Evolutionary conservation across 1,140 invertebrate species (phyloP).

Genomic region (Drosophila subobscura): DNA sequence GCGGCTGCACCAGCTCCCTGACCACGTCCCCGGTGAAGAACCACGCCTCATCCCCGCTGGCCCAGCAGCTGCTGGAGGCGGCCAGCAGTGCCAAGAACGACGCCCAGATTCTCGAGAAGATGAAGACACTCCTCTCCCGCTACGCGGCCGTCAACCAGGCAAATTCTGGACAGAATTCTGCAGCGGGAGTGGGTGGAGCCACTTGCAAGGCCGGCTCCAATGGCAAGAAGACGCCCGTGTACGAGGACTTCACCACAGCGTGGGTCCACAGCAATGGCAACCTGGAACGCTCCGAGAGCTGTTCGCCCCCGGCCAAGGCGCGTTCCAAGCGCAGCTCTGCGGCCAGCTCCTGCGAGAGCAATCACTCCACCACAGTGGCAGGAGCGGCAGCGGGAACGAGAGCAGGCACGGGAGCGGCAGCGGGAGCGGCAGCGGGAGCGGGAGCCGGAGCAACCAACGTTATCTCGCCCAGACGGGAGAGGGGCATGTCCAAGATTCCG

Average conservation of each 20-base stretch:
- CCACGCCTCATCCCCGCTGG: constrained; percentile 85
- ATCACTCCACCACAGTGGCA: constrained; percentile 51
- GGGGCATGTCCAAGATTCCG: constrained; percentile 81
- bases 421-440: background rate
- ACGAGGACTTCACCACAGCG: constrained; percentile 87
- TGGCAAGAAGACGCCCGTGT: constrained; percentile 85
- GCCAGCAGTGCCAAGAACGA: constrained; percentile 89
- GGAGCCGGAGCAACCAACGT: constrained; percentile 37
- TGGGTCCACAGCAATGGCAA: constrained; percentile 90
- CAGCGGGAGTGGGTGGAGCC: background rate
- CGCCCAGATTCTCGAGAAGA: constrained; percentile 87
- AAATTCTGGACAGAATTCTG: constrained; percentile 12
- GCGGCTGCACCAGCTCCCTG: constrained; percentile 72
- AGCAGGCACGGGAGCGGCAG: background rate
- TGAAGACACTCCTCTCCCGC: constrained; percentile 88
- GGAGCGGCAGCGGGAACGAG: background rate
- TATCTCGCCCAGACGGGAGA: constrained; percentile 72
- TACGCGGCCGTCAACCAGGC: constrained; percentile 85
- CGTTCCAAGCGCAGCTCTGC: constrained; percentile 79
- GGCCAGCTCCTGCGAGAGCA: constrained; percentile 76
- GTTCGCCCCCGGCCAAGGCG: constrained; percentile 73
- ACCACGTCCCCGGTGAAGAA: constrained; percentile 85
- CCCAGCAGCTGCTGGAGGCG: constrained; percentile 89
- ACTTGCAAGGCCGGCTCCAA: constrained; percentile 10
- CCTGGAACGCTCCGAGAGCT: constrained; percentile 84